Conservation (phyloP, 2,797 vertebrate species). For the Acanthurus leucopareius region DNA sequence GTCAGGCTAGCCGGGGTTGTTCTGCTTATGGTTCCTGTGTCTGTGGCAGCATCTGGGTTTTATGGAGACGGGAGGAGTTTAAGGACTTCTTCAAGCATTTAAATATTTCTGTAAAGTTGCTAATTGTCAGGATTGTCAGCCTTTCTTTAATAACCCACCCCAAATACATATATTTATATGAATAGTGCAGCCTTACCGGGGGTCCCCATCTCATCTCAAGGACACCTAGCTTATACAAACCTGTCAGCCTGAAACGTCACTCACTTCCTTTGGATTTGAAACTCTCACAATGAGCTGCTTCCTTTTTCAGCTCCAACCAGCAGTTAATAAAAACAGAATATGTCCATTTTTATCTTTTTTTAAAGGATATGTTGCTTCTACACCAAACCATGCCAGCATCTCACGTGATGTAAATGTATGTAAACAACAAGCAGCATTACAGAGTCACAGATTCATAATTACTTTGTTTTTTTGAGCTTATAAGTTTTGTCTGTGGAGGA, state of each 20-base stretch:
- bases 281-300: conserved; percentile 23
- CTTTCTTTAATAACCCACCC: background rate
- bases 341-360: conserved; percentile 18
- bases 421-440: background rate
- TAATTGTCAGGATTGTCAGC: background rate
- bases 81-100: background rate
- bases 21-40: conserved; percentile 37
- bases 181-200: background rate
- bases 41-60: conserved; percentile 31
- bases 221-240: conserved; percentile 42
- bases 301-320: too few relatives aligned
- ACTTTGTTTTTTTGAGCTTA: too few relatives aligned
- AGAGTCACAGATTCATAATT: too few relatives aligned
- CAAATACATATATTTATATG: background rate
- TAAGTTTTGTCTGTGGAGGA: too few relatives aligned
- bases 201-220: conserved; percentile 59
- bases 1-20: conserved; percentile 65
- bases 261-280: conserved; percentile 12
- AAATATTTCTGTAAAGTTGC: too few relatives aligned
- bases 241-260: conserved; percentile 14
- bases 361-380: conserved; percentile 1
- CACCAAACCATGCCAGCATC: background rate
- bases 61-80: background rate
- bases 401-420: background rate
- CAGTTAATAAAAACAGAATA: background rate